Conservation (phyloP, 2,797 vertebrate species). For the Malacoraja senta region DNA sequence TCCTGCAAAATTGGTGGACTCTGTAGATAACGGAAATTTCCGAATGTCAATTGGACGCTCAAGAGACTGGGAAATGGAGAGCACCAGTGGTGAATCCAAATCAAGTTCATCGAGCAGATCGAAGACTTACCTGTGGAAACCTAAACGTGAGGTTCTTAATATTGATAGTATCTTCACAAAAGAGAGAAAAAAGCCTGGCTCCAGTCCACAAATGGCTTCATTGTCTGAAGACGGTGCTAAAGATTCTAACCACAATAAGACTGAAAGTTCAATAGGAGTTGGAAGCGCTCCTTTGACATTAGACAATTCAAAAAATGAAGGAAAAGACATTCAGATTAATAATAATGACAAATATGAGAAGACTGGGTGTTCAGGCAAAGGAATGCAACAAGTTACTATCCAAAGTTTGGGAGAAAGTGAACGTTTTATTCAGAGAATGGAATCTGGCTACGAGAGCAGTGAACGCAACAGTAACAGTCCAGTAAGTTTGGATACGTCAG, state of each 20-base stretch:
- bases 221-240: neutral
- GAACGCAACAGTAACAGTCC: slow-evolving; percentile 97
- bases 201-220: slow-evolving; percentile 64
- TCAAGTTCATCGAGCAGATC: slow-evolving; percentile 84
- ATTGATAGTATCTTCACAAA: slow-evolving; percentile 95
- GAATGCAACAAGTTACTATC: neutral
- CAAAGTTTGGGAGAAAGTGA: slow-evolving; percentile 9
- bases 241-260: slow-evolving; percentile 26
- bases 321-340: neutral
- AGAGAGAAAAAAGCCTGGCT: slow-evolving; percentile 74
- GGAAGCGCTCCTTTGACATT: neutral
- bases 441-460: slow-evolving; percentile 97
- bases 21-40: slow-evolving; percentile 51
- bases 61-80: slow-evolving; percentile 86
- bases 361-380: neutral
- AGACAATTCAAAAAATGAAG: slow-evolving; percentile 23
- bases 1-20: slow-evolving; percentile 55
- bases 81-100: slow-evolving; percentile 88
- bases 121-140: slow-evolving; percentile 81
- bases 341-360: slow-evolving; percentile 10
- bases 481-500: slow-evolving; percentile 76
- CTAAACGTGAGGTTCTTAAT: slow-evolving; percentile 87
- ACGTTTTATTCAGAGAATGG: slow-evolving; percentile 92
- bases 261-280: slow-evolving; percentile 5
- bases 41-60: slow-evolving; percentile 54